Evolutionary conservation across 2,888 invertebrate species (phyloP), one percentile per base, ranked within the genome.

Genomic region (Coremacera marginata): DNA sequence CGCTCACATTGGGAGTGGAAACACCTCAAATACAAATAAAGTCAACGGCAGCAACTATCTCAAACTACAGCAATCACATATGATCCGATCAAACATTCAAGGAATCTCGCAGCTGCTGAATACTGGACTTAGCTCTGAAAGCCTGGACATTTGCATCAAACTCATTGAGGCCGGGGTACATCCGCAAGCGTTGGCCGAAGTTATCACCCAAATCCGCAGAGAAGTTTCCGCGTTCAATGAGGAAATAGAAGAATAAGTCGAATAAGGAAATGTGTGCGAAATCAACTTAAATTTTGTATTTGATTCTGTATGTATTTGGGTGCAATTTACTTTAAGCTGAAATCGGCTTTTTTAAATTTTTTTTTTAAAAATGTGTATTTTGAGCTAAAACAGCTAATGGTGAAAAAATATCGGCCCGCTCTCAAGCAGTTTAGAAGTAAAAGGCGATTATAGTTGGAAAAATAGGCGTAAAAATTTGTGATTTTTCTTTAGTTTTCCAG

Each of bases 151-250:
- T 70, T 95, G 94, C 84, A 91, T 94, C 5, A 90, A 93, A 82
- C 88, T 95, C 25, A 93, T 94, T 84, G 84, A 85, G 80, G 92
- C 91, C 83, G 95, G 95, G 9, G 92, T 94, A 0, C 94, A 94
- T 88, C 95, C 95, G 0, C 93, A 94, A 83, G 92, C 93, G 0
- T 87, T 95, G 67, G 94, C 95, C 4, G 90, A 91, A 27, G 91
- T 94, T n/a, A 91, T 95, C 9, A 91, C 91, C 83, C 93, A 94
- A 84, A 89, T 95, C 65, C 91, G 92, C 78, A 89, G 91, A 78
- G 93, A 93, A 87, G 89, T 91, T 25, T 86, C 87, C 68, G 84
- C 86, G 31, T 82, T 89, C 1, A 80, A 82, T 25, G 74, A 70
- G 31, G n/a, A 55, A 60, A 34, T 60, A 34, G 60, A 49, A 27